Evolutionary conservation across 2,113 vertebrate species (phyloP).

Genomic region (Strix aluco): DNA sequence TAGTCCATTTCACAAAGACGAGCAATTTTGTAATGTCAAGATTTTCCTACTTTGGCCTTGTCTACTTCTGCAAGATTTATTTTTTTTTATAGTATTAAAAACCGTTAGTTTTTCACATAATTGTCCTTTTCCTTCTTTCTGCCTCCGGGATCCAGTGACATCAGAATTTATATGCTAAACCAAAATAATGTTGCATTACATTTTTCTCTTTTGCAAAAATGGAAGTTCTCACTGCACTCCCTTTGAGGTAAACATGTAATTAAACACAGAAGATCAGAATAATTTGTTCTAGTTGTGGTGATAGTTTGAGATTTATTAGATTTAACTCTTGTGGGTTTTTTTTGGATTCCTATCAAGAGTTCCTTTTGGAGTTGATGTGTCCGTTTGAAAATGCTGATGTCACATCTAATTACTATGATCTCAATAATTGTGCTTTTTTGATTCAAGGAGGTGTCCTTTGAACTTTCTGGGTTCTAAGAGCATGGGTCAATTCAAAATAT

Average conservation of each 20-base stretch:
- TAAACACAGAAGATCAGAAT: background rate
- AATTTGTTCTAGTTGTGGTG: background rate
- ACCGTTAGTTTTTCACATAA: background rate
- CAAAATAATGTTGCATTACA: background rate
- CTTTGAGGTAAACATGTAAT: slow-evolving; percentile 23
- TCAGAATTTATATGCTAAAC: background rate
- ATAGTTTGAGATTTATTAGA: background rate
- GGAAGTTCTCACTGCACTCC: background rate
- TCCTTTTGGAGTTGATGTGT: background rate
- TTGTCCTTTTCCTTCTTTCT: background rate
- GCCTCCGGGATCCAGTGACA: background rate
- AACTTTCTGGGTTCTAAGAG: background rate
- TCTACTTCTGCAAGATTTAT: background rate
- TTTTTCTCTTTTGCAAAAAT: background rate
- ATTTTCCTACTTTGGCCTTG: background rate
- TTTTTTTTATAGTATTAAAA: background rate
- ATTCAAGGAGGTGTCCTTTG: background rate
- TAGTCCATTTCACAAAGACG: background rate
- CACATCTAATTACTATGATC: background rate
- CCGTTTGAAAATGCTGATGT: background rate
- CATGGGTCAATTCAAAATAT: background rate
- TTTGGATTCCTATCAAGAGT: accelerated
- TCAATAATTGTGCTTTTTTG: background rate
- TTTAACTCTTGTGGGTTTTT: background rate
- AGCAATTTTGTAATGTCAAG: background rate